Conservation (phyloP, 2,113 vertebrate species). For the Hydrochoerus hydrochaeris region DNA sequence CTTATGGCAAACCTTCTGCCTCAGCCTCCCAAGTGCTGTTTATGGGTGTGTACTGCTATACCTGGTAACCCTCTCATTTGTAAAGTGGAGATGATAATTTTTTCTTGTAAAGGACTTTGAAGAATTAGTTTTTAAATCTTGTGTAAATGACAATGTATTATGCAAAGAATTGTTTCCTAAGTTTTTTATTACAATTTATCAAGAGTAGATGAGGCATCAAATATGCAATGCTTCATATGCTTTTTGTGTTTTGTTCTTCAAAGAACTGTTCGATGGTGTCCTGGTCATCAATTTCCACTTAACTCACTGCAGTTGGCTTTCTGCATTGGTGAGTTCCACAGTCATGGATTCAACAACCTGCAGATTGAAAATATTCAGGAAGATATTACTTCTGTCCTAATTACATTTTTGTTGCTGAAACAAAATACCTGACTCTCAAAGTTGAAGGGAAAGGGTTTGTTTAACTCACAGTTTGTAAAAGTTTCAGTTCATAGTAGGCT, state of each 20-base stretch:
- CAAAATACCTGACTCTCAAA: no score
- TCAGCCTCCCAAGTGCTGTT: neutral
- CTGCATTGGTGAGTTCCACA: neutral
- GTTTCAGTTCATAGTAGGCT: no score
- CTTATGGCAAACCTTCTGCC: neutral
- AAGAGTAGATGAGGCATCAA: neutral
- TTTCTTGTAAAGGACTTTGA: constrained; percentile 14
- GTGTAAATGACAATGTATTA: neutral
- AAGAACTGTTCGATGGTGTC: neutral
- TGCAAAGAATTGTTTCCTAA: neutral
- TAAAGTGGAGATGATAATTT: neutral
- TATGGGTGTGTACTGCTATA: neutral
- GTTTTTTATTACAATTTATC: neutral
- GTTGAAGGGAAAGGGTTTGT: no score
- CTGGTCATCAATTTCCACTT: neutral
- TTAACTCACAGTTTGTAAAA: no score
- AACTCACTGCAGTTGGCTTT: neutral
- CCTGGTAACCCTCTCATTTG: neutral
- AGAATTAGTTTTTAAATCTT: neutral
- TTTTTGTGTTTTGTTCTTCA: neutral
- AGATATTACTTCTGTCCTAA: neutral
- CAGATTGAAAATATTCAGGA: neutral
- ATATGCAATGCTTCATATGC: neutral
- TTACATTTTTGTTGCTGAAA: no score
- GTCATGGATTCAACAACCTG: neutral